Base-by-base conservation (phyloP, 1,140 invertebrate species). In the Daktulosphaira vitifoliae region DNA sequence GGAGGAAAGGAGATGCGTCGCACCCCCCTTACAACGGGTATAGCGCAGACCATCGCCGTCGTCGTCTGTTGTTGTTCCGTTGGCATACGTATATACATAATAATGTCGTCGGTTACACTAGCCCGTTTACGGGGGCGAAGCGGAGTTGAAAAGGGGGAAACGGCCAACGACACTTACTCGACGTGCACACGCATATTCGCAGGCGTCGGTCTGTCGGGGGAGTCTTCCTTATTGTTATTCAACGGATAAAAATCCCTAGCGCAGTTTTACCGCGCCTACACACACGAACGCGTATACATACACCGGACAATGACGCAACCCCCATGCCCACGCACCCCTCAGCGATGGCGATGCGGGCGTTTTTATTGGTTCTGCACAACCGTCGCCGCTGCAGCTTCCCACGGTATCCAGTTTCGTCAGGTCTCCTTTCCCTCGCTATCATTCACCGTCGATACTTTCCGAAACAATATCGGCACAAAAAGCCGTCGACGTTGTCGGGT, bases 121-220 rank as follows among this genome's bases (percentile, higher is more conserved):
- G 18, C 46, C 20, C 46, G 46, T 48, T 20, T 15, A 2, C 11
- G 29, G 29, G 29, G 29, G 29, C 5, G 5, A 11, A 33, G 29
- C 29, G 29, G 29, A 11, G 29, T 33, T 6, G 29, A 11, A 11
- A 33, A 33, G 29, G 29, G 29, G 29, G 29, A 33, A 33, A 33
- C 29, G 29, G 29, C 29, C 11, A 11, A 6, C 5, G 11, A 33
- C 29, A 33, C 11, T 6, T 33, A 33, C 5, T 11, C 29, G 29
- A 11, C 29, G 29, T 6, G n/a, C n/a, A 18, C 18, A 56, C 16
- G 56, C 44, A 48, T 48, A 62, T 48, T 59, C 39, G 54, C 56
- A 38, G 56, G 56, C 56, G 56, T 48, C 56, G 56, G 56, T 62
- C 56, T 62, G 56, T 62, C 56, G 56, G 56, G 56, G 56, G 56